Base-by-base conservation (phyloP, 2,888 invertebrate genomes). In the Torymus auratus region DNA sequence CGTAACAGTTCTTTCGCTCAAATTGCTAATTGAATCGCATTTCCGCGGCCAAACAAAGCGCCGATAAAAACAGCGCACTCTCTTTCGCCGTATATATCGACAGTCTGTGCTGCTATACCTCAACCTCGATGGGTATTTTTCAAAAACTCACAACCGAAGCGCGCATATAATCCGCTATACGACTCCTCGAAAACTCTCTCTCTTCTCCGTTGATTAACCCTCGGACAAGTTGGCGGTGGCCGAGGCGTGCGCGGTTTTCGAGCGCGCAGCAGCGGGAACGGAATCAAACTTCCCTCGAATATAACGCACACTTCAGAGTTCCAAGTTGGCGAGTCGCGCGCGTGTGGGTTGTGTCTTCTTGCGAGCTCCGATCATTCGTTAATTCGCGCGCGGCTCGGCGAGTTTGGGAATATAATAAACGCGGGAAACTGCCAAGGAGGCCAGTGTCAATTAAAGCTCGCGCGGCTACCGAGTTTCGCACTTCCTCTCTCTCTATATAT, bases 201-300 rank as follows among this genome's bases (percentile, higher is more conserved):
- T 71, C 64, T 56, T 15, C 41, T n/a, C 14, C 53, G 78, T 78
- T 78, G 72, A 78, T 78, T 78, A 78, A 78, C 78, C 65, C 58
- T 72, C 50, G 53, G 72, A 78, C 72, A 67, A 72, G 72, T 78
- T 78, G 28, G 64, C 61, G 7, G 28, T 28, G 61, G n/a, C n/a
- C 50, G 65, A 4, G 17, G 55, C 11, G 56, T 4, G 53, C 14
- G 28, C 56, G 41, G 62, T 20, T 69, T 70, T 52, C n/a, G 12
- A 14, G 13, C 14, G 17, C n/a, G 12, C 56, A 23, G 28, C 7
- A 15, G 50, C 13, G 56, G 55, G 28, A 13, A 50, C 52, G 56
- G 69, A 64, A 79, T 74, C 64, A 69, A 79, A 79, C 74, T 79
- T 79, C 58, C 15, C 55, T 28, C 62, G 61, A 69, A 79, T 5